Evolutionary conservation across 2,113 vertebrate species (phyloP).

Genomic region (Rissa tridactyla): DNA sequence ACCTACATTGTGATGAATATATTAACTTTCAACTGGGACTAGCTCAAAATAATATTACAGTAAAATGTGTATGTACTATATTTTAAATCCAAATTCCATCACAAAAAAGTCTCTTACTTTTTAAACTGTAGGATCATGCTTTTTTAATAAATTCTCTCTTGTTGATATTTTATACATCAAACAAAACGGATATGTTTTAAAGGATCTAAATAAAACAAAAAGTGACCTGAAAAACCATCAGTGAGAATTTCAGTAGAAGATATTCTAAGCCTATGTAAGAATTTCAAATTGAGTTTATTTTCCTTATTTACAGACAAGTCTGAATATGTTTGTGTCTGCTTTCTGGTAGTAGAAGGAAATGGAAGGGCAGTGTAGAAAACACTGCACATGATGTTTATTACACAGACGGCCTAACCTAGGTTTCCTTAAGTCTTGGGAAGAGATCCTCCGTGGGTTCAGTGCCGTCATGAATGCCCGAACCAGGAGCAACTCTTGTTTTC

Average conservation of each 20-base stretch:
- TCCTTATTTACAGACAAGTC: neutral
- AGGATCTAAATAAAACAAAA: neutral
- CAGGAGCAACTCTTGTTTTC: neutral
- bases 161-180: neutral
- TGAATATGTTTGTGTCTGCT: neutral
- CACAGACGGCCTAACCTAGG: neutral
- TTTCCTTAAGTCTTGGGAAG: neutral
- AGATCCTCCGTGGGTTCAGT: neutral
- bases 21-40: neutral
- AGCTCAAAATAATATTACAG: neutral
- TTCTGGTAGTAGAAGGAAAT: neutral
- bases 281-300: neutral
- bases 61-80: neutral
- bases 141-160: neutral
- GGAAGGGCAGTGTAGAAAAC: neutral
- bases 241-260: neutral
- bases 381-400: neutral
- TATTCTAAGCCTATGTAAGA: neutral
- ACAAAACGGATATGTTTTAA: neutral
- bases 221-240: neutral
- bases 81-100: neutral
- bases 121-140: neutral
- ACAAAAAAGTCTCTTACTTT: neutral
- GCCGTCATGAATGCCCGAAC: neutral
- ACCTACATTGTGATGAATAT: neutral